Evolutionary conservation across 2,888 invertebrate species (phyloP).

Genomic region (Cryptocephalus primarius): DNA sequence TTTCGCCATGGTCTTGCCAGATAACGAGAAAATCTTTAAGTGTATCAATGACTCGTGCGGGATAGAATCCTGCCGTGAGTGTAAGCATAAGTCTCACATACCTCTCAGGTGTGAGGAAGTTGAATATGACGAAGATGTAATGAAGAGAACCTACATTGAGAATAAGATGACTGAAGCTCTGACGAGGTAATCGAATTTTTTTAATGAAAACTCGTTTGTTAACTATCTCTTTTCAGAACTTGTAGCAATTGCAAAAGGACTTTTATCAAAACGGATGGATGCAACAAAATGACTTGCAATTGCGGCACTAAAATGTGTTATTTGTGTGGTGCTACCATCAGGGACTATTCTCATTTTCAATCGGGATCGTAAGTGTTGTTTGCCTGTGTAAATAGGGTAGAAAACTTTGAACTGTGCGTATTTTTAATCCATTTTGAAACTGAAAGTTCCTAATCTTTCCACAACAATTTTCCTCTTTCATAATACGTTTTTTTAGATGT

Average conservation of each 20-base stretch:
- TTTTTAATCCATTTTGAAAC: no score
- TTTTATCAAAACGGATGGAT: slow-evolving; percentile 38
- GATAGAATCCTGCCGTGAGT: slow-evolving; percentile 44
- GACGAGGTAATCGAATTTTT: slow-evolving; percentile 21
- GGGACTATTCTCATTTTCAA: slow-evolving; percentile 40
- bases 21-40: slow-evolving; percentile 38
- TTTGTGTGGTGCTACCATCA: slow-evolving; percentile 34
- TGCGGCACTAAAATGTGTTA: slow-evolving; percentile 41
- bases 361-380: slow-evolving; percentile 6
- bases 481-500: slow-evolving; percentile 21
- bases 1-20: slow-evolving; percentile 40
- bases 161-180: slow-evolving; percentile 44
- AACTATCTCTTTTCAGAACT: slow-evolving; percentile 21
- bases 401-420: no score
- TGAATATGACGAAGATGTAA: slow-evolving; percentile 38
- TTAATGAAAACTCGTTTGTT: background rate
- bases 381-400: no score
- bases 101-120: slow-evolving; percentile 42
- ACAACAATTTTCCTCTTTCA: no score
- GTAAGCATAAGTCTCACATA: slow-evolving; percentile 43
- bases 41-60: slow-evolving; percentile 45
- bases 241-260: slow-evolving; percentile 32
- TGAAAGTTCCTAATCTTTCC: no score
- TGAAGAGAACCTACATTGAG: slow-evolving; percentile 41
- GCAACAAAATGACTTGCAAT: slow-evolving; percentile 42